Evolutionary conservation across 2,888 invertebrate species (phyloP), one percentile per base, ranked within the genome.

Genomic region (Cheilosia pagana): DNA sequence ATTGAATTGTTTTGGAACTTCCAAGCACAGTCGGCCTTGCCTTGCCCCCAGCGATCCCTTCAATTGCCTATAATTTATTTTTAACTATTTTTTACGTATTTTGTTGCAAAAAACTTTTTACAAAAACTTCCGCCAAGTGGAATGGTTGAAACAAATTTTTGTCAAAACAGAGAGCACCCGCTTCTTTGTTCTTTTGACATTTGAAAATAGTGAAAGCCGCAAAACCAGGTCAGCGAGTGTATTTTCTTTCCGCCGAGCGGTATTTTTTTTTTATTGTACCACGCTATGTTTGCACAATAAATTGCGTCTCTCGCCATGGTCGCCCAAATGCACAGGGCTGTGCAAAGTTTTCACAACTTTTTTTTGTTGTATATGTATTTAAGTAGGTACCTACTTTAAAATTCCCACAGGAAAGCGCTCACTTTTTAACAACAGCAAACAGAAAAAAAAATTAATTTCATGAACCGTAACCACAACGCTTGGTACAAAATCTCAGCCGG

Each of bases 391-490:
- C 53, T 62, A 62, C 53, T 62, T 77, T 55, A 63, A 63, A 70
- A 77, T 63, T 77, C 68, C 57, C 62, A 55, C 63, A 77, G 70
- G 70, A 77, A 77, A 70, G 70, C 77, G 63, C 70, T 70, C 39
- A 62, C 68, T 67, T 55, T 67, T 76, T 52, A n/a, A n/a, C n/a
- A n/a, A n/a, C n/a, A n/a, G n/a, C n/a, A n/a, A n/a, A n/a, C 35
- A 39, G 31, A 48, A 75, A 75, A 59, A 65, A 67, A 45, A 23
- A 43, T 28, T 16, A 2, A 63, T 77, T 63, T 70, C 41, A 62
- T 63, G 39, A 63, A 77, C 70, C 45, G 63, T 63, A 77, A 77
- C 77, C 62, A 63, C 70, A 77, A 62, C 70, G 55, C 77, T 77
- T 70, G 77, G 55, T 62, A 55, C 60, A 76, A 76, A 68, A 68